phyloP scores from a whole-genome alignment of 2,113 vertebrate species.

The Axis porcinus region DNA sequence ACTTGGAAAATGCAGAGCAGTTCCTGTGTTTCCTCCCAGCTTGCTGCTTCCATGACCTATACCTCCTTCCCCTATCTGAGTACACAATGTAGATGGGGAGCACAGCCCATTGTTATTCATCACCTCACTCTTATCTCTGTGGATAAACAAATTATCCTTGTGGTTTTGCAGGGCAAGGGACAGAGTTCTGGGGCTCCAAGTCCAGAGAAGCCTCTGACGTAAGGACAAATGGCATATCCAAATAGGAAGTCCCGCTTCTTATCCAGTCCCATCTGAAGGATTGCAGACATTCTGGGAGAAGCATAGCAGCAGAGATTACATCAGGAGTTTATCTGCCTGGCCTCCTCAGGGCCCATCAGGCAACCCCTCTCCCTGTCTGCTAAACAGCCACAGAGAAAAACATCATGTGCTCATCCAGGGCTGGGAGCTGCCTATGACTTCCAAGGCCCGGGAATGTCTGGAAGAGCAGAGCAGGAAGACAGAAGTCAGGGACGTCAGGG shows the following conservation, averaged over 20 bases:
- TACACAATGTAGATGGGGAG: not conserved
- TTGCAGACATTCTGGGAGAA: not conserved
- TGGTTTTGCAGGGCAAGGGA: not conserved
- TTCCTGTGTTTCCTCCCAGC: not conserved
- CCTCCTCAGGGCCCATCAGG: not conserved
- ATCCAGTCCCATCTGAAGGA: not conserved
- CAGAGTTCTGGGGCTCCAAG: not conserved
- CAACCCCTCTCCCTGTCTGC: not conserved
- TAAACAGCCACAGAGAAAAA: not conserved
- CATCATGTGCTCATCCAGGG: not conserved
- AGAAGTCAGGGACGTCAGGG: not conserved
- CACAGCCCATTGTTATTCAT: not conserved
- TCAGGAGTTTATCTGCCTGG: not conserved
- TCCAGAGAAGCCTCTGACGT: not conserved
- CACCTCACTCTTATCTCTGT: not conserved
- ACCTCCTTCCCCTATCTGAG: not conserved
- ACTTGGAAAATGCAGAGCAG: not conserved
- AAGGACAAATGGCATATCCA: not conserved
- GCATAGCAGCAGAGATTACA: not conserved
- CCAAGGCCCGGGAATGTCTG: not conserved
- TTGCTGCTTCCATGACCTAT: not conserved
- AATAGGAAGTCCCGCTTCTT: not conserved
- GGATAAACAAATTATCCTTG: not conserved
- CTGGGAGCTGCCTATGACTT: not conserved
- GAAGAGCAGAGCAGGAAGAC: not conserved